These are phyloP conservation scores for Frieseomelitta varia DNA, from an alignment of 1,140 invertebrate genomes.

Conservation along the genomic window DNA sequence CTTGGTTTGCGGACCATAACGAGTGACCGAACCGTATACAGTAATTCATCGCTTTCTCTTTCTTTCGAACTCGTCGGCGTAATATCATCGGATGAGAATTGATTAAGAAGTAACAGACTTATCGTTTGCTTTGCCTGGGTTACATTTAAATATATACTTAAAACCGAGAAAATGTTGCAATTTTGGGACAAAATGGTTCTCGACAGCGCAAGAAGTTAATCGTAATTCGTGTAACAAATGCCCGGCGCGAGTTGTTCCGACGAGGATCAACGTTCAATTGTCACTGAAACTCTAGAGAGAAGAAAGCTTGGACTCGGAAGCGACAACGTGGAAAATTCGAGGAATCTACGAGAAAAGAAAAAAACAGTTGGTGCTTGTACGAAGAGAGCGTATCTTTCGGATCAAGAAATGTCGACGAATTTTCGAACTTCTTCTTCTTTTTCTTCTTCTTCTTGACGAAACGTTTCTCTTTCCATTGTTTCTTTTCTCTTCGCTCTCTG, in stretches of 20 bases:
- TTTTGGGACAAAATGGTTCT: too few relatives aligned
- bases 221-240: constrained; percentile 70
- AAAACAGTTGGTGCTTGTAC: background rate
- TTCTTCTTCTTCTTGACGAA: background rate
- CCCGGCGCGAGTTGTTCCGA: constrained; percentile 58
- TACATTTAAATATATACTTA: too few relatives aligned
- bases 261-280: constrained; percentile 18
- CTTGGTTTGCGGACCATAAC: too few relatives aligned
- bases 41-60: too few relatives aligned
- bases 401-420: constrained; percentile 12
- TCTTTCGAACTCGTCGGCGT: too few relatives aligned
- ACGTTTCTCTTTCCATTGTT: background rate
- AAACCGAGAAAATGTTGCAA: too few relatives aligned
- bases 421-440: too few relatives aligned
- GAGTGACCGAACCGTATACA: too few relatives aligned
- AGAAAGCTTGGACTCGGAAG: constrained; percentile 28
- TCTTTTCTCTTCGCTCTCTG: background rate
- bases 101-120: too few relatives aligned
- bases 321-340: constrained; percentile 1
- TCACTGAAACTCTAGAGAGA: constrained; percentile 23
- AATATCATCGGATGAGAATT: too few relatives aligned
- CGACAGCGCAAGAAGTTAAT: too few relatives aligned
- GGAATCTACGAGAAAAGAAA: constrained; percentile 36
- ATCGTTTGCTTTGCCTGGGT: too few relatives aligned
- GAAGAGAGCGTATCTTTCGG: background rate